A percentile compares a stretch with the other conserved stretches of the same genome.
phyloP scores from a whole-genome alignment of 2,797 vertebrate genomes.

The Gymnoscopelus microlampas region DNA sequence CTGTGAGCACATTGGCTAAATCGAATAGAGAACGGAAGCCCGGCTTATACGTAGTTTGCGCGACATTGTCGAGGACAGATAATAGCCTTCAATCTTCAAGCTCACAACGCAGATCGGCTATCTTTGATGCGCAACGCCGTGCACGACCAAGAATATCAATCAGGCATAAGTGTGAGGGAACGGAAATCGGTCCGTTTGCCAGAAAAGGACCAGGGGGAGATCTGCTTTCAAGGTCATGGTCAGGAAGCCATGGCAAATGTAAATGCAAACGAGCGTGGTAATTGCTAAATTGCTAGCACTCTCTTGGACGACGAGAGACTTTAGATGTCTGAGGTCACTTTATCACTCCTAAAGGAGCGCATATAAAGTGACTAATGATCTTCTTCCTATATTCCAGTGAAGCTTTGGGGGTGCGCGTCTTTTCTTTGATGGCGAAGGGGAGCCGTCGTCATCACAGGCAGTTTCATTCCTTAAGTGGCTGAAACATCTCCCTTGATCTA shows the following conservation, averaged over 20 bases:
- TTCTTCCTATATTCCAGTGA: slow-evolving; percentile 49
- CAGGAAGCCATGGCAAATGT: slow-evolving; percentile 62
- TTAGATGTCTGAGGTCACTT: slow-evolving; percentile 57
- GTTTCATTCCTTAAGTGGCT: slow-evolving; percentile 52
- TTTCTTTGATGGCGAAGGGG: slow-evolving; percentile 40
- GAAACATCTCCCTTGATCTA: slow-evolving; percentile 57
- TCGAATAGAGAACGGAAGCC: slow-evolving; percentile 24
- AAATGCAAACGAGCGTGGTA: slow-evolving; percentile 58
- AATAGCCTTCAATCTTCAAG: too few relatives aligned
- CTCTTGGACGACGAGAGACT: slow-evolving; percentile 51
- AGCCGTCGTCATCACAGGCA: slow-evolving; percentile 18
- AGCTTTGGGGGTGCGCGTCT: slow-evolving; percentile 44
- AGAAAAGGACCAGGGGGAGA: slow-evolving; percentile 32
- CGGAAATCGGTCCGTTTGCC: slow-evolving; percentile 24
- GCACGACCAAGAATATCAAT: too few relatives aligned
- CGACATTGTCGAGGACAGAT: too few relatives aligned
- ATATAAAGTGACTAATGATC: slow-evolving; percentile 66
- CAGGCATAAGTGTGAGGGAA: neutral
- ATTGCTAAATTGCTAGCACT: slow-evolving; percentile 60
- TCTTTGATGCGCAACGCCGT: too few relatives aligned
- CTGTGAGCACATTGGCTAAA: slow-evolving; percentile 21
- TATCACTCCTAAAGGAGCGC: slow-evolving; percentile 57
- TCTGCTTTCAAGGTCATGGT: slow-evolving; percentile 69
- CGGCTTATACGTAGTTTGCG: too few relatives aligned
- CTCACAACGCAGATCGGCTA: too few relatives aligned